A percentile compares a stretch with the other conserved stretches of the same genome.
phyloP scores from a whole-genome alignment of 37 sponge, comb jelly and placozoan genomes.

The Cladorhizidae sp. region DNA sequence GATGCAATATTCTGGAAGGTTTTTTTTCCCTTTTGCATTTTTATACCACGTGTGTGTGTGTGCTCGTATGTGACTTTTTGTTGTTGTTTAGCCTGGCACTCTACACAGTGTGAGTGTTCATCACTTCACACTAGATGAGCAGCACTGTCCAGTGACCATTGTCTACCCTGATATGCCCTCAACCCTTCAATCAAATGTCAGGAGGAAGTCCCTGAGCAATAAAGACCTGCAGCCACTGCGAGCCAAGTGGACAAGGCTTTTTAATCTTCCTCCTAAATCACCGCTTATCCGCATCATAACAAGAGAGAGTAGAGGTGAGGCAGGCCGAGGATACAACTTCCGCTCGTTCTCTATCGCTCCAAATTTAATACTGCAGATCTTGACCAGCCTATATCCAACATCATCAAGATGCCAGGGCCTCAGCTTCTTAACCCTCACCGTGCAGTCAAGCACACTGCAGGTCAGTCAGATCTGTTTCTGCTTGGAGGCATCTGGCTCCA shows the following conservation, averaged over 20 bases:
- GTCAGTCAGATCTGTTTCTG: neutral
- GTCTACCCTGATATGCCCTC: constrained; percentile 42
- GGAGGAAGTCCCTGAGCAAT: neutral
- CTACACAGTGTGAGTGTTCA: constrained; percentile 32
- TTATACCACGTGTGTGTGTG: neutral
- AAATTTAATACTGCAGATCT: neutral
- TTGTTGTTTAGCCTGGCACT: neutral
- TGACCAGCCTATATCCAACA: neutral
- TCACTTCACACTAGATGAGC: constrained; percentile 30
- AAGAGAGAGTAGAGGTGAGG: neutral
- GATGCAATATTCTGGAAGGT: constrained; percentile 40
- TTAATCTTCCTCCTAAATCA: constrained; percentile 18
- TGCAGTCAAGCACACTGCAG: constrained; percentile 6
- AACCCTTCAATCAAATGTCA: neutral
- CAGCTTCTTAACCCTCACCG: constrained; percentile 15
- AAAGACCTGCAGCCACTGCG: constrained; percentile 13
- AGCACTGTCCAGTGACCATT: constrained; percentile 54
- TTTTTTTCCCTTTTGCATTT: neutral
- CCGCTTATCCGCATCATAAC: constrained; percentile 28
- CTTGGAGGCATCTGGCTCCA: no score
- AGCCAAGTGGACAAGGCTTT: neutral
- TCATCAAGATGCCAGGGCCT: neutral
- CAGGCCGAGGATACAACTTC: neutral
- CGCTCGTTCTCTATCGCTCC: neutral
- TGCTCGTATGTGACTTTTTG: neutral